These are phyloP conservation scores for Pteria penguin DNA, from an alignment of 2,888 invertebrate genomes.

Conservation along the genomic window DNA sequence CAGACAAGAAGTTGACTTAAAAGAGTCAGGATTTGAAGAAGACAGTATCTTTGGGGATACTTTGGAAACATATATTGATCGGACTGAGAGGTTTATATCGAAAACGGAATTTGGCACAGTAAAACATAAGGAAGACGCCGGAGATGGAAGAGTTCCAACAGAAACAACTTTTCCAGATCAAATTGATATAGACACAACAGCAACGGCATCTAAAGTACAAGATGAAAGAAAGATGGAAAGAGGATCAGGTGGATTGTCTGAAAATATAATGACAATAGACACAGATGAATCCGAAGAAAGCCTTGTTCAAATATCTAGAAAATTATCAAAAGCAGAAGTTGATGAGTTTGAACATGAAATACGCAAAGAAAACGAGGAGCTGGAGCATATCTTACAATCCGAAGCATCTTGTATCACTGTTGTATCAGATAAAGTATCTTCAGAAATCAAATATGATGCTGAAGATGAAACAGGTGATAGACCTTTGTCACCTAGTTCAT, in stretches of 20 bases:
- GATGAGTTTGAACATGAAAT: slow-evolving; percentile 38
- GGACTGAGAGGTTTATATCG: slow-evolving; percentile 55
- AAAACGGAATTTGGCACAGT: slow-evolving; percentile 24
- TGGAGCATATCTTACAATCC: slow-evolving; percentile 23
- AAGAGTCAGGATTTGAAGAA: slow-evolving; percentile 22
- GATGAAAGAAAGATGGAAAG: neutral
- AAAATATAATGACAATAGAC: slow-evolving; percentile 5
- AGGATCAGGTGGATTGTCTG: slow-evolving; percentile 9
- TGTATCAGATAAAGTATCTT: neutral
- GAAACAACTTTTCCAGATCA: slow-evolving; percentile 22
- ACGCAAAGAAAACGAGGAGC: slow-evolving; percentile 29
- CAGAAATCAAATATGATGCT: slow-evolving; percentile 21
- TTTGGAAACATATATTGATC: slow-evolving; percentile 46
- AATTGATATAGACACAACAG: neutral
- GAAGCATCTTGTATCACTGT: neutral
- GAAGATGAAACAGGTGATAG: slow-evolving; percentile 50
- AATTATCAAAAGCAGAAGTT: slow-evolving; percentile 31
- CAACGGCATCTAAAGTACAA: neutral
- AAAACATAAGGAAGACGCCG: slow-evolving; percentile 5
- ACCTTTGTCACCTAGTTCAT: slow-evolving; percentile 74
- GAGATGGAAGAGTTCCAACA: slow-evolving; percentile 13
- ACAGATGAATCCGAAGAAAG: slow-evolving; percentile 47
- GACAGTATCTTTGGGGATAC: slow-evolving; percentile 18
- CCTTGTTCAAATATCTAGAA: slow-evolving; percentile 37
- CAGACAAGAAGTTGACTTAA: neutral